These are phyloP conservation scores for Osmerus mordax DNA, from an alignment of 2,113 vertebrate genomes.

Conservation along the genomic window DNA sequence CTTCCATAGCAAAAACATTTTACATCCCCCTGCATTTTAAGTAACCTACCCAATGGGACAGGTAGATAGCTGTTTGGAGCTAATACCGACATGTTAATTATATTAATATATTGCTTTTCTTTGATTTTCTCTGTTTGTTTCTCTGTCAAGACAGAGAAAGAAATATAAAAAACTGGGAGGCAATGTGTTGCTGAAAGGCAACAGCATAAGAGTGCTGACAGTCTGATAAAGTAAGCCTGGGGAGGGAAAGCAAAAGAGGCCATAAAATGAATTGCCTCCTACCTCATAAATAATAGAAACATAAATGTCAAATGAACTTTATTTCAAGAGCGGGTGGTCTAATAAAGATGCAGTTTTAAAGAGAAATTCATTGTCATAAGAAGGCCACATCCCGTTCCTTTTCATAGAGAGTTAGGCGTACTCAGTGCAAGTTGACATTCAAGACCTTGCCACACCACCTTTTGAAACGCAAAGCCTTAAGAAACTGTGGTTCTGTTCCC, in stretches of 20 bases:
- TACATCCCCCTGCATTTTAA: constrained; percentile 54
- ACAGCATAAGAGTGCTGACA: constrained; percentile 54
- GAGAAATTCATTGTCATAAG: constrained; percentile 69
- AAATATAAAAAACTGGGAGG: constrained; percentile 52
- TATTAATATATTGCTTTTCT: constrained; percentile 50
- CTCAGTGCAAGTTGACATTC: constrained; percentile 61
- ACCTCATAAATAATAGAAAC: constrained; percentile 78
- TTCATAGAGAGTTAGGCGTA: constrained; percentile 39
- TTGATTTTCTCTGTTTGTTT: constrained; percentile 52
- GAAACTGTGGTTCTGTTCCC: constrained; percentile 19
- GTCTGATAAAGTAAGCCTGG: constrained; percentile 64
- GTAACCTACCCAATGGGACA: constrained; percentile 60
- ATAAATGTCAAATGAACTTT: constrained; percentile 79
- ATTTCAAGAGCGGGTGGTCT: constrained; percentile 71
- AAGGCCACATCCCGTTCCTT: constrained; percentile 54
- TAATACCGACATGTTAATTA: constrained; percentile 54
- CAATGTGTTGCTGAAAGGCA: constrained; percentile 54
- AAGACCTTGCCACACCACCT: constrained; percentile 51
- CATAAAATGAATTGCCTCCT: constrained; percentile 69
- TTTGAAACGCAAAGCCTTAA: constrained; percentile 45
- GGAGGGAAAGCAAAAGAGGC: constrained; percentile 54
- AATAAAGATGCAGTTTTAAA: constrained; percentile 77
- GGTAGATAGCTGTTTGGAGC: constrained; percentile 33
- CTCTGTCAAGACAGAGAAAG: constrained; percentile 38
- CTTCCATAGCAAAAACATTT: constrained; percentile 34